phyloP scores from a whole-genome alignment of 2,888 invertebrate species.

The Leistus spinibarbis region DNA sequence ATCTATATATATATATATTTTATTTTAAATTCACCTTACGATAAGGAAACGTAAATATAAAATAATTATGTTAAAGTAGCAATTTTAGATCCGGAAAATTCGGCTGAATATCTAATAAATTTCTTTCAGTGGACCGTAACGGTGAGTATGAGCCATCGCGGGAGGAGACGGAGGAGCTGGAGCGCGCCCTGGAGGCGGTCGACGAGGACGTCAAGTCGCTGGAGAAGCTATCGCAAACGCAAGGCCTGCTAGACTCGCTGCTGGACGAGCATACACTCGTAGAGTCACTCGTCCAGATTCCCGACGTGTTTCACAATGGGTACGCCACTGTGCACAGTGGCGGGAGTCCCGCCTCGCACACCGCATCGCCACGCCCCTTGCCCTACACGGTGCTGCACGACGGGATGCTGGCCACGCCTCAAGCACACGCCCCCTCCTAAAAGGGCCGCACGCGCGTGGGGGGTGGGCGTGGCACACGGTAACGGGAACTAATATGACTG shows the following conservation, averaged over 20 bases:
- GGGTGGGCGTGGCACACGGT: not conserved
- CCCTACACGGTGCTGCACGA: conserved; percentile 22
- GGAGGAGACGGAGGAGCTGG: conserved; percentile 87
- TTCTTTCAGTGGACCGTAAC: conserved; percentile 66
- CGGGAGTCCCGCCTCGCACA: conserved; percentile 17
- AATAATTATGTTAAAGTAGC: no score
- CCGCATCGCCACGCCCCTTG: conserved; percentile 16
- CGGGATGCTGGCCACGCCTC: conserved; percentile 20
- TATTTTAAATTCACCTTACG: no score
- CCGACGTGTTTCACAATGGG: conserved; percentile 60
- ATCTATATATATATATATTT: no score
- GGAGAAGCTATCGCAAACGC: conserved; percentile 69
- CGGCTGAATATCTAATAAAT: not conserved
- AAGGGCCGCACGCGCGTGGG: not conserved
- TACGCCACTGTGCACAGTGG: conserved; percentile 17
- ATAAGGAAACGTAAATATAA: no score
- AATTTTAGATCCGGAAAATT: no score
- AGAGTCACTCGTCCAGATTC: conserved; percentile 59
- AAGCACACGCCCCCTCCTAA: conserved; percentile 26
- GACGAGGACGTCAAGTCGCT: conserved; percentile 74
- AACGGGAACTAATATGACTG: not conserved
- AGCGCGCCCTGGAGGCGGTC: conserved; percentile 81
- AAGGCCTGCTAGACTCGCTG: conserved; percentile 66
- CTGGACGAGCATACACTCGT: conserved; percentile 64
- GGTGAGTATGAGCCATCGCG: conserved; percentile 74